These are phyloP conservation scores for Lipophrys pholis DNA, from an alignment of 2,113 vertebrate genomes.

Conservation along the genomic window DNA sequence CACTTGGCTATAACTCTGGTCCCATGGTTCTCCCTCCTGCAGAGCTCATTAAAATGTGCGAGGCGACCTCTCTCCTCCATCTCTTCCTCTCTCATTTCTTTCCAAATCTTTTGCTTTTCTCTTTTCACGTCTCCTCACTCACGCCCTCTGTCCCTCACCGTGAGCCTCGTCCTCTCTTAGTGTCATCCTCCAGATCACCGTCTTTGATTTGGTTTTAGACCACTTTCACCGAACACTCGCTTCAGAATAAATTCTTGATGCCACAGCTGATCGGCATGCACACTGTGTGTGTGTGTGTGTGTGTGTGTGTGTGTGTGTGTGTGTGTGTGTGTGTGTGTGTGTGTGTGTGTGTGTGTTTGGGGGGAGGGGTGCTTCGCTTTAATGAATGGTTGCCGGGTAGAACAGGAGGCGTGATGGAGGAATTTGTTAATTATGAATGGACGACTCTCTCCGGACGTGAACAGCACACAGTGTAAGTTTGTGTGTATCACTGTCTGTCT, in stretches of 20 bases:
- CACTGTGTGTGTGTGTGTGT: conserved; percentile 25
- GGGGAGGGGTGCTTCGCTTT: conserved; percentile 50
- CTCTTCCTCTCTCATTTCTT: conserved; percentile 38
- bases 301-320: conserved; percentile 27
- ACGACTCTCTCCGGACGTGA: conserved; percentile 69
- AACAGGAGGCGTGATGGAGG: conserved; percentile 78
- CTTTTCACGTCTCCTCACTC: conserved; percentile 23
- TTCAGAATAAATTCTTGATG: conserved; percentile 30
- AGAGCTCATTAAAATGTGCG: conserved; percentile 81
- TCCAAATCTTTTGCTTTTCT: conserved; percentile 29
- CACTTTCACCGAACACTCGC: not conserved
- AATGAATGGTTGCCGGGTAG: conserved; percentile 86
- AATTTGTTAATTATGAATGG: conserved; percentile 87
- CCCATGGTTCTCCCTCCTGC: conserved; percentile 63
- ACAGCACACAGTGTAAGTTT: conserved; percentile 30
- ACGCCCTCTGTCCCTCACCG: conserved; percentile 6
- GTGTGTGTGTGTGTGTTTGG: conserved; percentile 30
- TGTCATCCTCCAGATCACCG: not conserved
- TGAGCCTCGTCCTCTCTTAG: not conserved
- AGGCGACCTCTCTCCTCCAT: conserved; percentile 57
- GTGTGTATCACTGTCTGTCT: conserved; percentile 18
- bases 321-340: conserved; percentile 28
- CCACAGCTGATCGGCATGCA: conserved; percentile 34
- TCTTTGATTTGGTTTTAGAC: conserved; percentile 41
- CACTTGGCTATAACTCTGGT: conserved; percentile 56